Base-by-base conservation (phyloP, 2,888 invertebrate species). In the Hecatera dysodea region DNA sequence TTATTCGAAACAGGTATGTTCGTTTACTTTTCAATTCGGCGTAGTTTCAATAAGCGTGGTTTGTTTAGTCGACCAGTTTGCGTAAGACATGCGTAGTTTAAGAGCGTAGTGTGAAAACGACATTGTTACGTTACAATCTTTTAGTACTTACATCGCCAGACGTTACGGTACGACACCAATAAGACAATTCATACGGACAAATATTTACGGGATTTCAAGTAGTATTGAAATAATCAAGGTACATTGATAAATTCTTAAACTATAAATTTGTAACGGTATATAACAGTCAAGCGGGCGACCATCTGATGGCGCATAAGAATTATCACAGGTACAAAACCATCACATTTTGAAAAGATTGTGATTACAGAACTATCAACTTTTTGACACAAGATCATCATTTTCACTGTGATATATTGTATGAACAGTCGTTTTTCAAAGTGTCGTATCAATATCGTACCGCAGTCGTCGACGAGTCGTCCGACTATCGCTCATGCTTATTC, bases 401-500 rank as follows among this genome's bases (percentile, higher is more conserved):
- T 52, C 9, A 5, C 17, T 2, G 8, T 52, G 11, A 12, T 7
- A 27, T 7, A 27, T 27, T 17, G 17, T 17, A 27, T 27, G 2
- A 29, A 29, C 19, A 5, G 17, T 39, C 22, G 12, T 50, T 15
- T 44, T 72, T 44, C 36, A 71, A 62, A n/a, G 9, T 56, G 8
- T 48, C 69, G 60, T 55, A 57, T 27, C 53, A 50, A 62, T 72
- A 2, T 65, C 74, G 22, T 33, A 19, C 39, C 44, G 24, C 27
- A 36, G 50, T n/a, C 17, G n/a, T 33, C 33, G 48, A 68, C 71
- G 68, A 46, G 67, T 55, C 15, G 0, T 48, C 55, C 7, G 19
- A 46, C 78, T 84, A 93, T 78, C 87, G 88, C 69, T 95, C 95
- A 76, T 91, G 88, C 73, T 85, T 88, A 80, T 94, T 94, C 81